Conservation (phyloP, 1,140 invertebrate species). For the Caenorhabditis inopinata region DNA sequence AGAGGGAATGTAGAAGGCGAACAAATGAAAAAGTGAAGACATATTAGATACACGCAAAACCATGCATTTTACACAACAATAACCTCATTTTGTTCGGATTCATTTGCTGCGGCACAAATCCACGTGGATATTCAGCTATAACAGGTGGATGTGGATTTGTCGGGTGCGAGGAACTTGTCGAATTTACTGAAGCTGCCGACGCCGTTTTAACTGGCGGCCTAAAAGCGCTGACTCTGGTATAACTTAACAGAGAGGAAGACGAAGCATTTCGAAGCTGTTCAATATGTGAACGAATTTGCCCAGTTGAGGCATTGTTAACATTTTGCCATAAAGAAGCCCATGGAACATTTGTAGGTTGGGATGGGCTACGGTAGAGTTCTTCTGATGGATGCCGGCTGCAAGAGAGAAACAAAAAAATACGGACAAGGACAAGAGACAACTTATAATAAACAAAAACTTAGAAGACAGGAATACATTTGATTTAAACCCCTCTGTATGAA, state of each 20-base stretch:
- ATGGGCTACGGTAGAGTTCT: slow-evolving; percentile 30
- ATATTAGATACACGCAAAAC: too few relatives aligned
- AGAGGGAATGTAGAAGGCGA: too few relatives aligned
- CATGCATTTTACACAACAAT: background rate
- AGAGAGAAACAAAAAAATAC: background rate
- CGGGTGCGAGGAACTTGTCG: background rate
- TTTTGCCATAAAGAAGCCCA: slow-evolving; percentile 28
- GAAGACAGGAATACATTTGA: too few relatives aligned
- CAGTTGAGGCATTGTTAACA: background rate
- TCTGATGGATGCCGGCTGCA: background rate
- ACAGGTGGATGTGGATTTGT: background rate
- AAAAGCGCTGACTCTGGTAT: slow-evolving; percentile 37
- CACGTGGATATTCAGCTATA: slow-evolving; percentile 21
- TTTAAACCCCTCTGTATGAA: too few relatives aligned
- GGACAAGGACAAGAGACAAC: background rate
- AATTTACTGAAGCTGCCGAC: background rate
- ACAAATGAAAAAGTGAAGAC: too few relatives aligned
- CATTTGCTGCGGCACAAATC: slow-evolving; percentile 36
- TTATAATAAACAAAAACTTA: background rate
- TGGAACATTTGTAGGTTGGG: slow-evolving; percentile 8
- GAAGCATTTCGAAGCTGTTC: slow-evolving; percentile 12
- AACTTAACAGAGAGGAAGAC: background rate
- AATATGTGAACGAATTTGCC: background rate
- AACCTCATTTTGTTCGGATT: slow-evolving; percentile 43
- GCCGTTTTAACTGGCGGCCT: background rate